Evolutionary conservation across 2,797 vertebrate species (phyloP), one percentile per base, ranked within the genome.

Genomic region (Argyrosomus regius): DNA sequence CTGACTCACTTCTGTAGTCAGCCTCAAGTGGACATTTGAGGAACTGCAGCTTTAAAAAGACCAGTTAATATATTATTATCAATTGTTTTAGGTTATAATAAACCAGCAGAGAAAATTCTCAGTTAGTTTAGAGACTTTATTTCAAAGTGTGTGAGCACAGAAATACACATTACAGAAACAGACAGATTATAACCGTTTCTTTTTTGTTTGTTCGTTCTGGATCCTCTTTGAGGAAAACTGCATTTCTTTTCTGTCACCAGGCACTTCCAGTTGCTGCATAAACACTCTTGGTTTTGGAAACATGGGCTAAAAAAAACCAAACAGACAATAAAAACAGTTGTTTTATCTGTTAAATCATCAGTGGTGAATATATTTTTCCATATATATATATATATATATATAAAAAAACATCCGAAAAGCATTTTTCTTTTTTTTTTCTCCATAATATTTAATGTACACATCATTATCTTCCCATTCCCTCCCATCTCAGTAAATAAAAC

Each of bases 141-240:
- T 95, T 88, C 81, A 88, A 91, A 92, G 72, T 84, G 85, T 87
- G 81, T 83, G 87, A 90, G 87, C 88, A 87, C 80, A 93, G 72
- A 93, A 90, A 89, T 88, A 88, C 77, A 94, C 52, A 64, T 85
- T 62, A 61, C 84, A 80, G 69, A 74, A 84, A 82, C 82, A 86
- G 61, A 82, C 67, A 76, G 66, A 66, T 87, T 77, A 12, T 67
- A 26, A 72, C 66, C 61, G 60, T 48, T 73, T 65, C 16, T 35
- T 39, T 31, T 39, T 39, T 9, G 7, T 35, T 39, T 9, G 35
- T 9, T 39, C 62, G 49, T 80, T 75, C 73, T 78, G 20, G 31
- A 83, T 93, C 91, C 88, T 93, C 92, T 94, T 93, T 93, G 91
- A 93, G 90, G 90, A 93, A 89, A 90, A 90, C 72, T 85, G 86